A percentile compares a stretch with the other conserved stretches of the same genome.
These are phyloP conservation scores for Kryptolebias ocellatus DNA, from an alignment of 2,797 vertebrate species.

Conservation along the genomic window DNA sequence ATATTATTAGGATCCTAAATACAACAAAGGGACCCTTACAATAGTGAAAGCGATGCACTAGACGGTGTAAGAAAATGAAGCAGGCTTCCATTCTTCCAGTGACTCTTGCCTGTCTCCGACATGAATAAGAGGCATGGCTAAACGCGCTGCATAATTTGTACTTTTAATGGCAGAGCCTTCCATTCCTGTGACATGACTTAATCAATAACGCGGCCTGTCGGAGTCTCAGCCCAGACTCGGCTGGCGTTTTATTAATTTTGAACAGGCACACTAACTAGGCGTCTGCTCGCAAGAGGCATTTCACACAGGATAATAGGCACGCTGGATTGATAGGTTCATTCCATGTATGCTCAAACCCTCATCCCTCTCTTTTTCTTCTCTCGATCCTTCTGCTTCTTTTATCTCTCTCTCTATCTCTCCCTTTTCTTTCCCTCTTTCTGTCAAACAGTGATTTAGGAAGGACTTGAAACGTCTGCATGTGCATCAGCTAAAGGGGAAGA, in stretches of 20 bases:
- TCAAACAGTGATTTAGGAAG: constrained; percentile 82
- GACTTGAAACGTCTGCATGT: constrained; percentile 57
- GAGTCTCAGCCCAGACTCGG: constrained; percentile 73
- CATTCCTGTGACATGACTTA: constrained; percentile 86
- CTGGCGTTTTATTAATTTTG: constrained; percentile 86
- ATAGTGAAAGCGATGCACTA: constrained; percentile 52
- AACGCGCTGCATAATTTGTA: constrained; percentile 87
- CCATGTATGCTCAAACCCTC: constrained; percentile 79
- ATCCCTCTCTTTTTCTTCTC: constrained; percentile 72
- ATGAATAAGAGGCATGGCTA: constrained; percentile 82
- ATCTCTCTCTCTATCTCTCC: constrained; percentile 62
- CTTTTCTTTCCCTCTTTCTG: constrained; percentile 76
- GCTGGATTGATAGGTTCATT: constrained; percentile 87
- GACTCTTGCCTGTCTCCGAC: constrained; percentile 71
- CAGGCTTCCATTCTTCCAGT: constrained; percentile 69
- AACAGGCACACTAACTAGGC: constrained; percentile 87
- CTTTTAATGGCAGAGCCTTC: constrained; percentile 86
- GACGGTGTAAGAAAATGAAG: constrained; percentile 62
- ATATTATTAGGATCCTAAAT: constrained; percentile 66
- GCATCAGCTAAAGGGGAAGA: constrained; percentile 53
- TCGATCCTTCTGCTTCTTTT: constrained; percentile 68
- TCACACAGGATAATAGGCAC: constrained; percentile 83
- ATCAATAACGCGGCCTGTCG: constrained; percentile 85
- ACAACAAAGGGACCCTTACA: constrained; percentile 64
- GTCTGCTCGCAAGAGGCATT: constrained; percentile 81